Base-by-base conservation (phyloP, 2,113 vertebrate genomes). In the Parotia lawesii region DNA sequence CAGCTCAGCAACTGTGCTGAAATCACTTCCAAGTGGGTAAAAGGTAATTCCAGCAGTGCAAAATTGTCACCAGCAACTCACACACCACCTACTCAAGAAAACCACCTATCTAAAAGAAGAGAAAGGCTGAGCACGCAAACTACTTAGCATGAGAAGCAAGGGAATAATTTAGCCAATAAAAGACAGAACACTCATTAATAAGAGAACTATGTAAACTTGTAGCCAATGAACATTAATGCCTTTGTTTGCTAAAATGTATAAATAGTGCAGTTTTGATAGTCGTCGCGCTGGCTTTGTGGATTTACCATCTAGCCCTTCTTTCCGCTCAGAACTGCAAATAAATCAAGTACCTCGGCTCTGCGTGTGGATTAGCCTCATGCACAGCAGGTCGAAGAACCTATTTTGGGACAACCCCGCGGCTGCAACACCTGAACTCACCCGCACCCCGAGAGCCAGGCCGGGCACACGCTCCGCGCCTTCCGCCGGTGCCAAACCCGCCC, bases 61-160 rank as follows among this genome's bases (percentile, higher is more conserved):
- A 61, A 48, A 76, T 28, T 4, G 0, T 35, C 35, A 60, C 15
- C 27, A 69, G 17, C 11, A 66, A 37, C 25, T 50, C 37, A 48
- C 0, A 48, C 11, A 50, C 6, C 17, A 71, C 15, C 35, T 29
- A 6, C 16, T 31, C 53, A 74, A 45, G 33, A 66, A 60, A 60
- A 58, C 7, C 8, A 69, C 21, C 11, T 4, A 31, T 10, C 21
- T 15, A 61, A 40, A 54, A 35, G 21, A 35, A 40, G 23, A 20
- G 33, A 60, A 69, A 75, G 24, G 27, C 24, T 8, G 2, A 42
- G 15, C 47, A 82, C 0, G 0, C 13, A 35, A 18, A 17, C 21
- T 31, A 38, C 29, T 40, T 29, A 24, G 20, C 20, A 53, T 5
- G 15, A 42, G 10, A 62, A 69, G 10, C 11, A 67, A 35, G 17